Conservation (phyloP, 2,797 vertebrate species). For the Apogon hyalosoma region DNA sequence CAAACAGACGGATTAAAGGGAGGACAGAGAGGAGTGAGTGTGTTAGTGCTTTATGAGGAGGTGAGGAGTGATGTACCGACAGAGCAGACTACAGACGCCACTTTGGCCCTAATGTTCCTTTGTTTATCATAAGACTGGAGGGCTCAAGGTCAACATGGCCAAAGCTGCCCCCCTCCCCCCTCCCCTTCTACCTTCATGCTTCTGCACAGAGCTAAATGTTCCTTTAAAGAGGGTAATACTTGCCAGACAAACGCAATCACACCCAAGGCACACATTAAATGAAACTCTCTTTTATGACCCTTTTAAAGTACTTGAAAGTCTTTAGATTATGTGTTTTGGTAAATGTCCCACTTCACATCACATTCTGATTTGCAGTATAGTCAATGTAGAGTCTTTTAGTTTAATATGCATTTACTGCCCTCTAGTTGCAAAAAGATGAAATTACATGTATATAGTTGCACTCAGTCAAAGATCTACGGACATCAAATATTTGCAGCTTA, state of each 20-base stretch:
- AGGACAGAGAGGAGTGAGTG: slow-evolving; percentile 37
- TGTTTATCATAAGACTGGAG: slow-evolving; percentile 47
- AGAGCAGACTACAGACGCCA: slow-evolving; percentile 53
- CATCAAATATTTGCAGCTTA: too few relatives aligned
- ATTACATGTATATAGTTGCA: too few relatives aligned
- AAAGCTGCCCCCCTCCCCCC: not conserved
- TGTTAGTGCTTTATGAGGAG: slow-evolving; percentile 51
- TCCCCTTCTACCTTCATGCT: slow-evolving; percentile 35
- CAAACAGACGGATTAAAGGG: slow-evolving; percentile 14
- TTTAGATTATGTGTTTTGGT: slow-evolving; percentile 15
- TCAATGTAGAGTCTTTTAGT: not conserved
- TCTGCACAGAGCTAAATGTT: slow-evolving; percentile 45
- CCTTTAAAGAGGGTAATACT: slow-evolving; percentile 35
- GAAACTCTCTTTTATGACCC: not conserved
- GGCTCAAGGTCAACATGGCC: slow-evolving; percentile 57
- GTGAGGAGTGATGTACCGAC: slow-evolving; percentile 65
- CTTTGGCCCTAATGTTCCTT: slow-evolving; percentile 46
- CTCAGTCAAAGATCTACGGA: too few relatives aligned
- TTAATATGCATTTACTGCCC: slow-evolving; percentile 47
- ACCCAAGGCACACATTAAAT: slow-evolving; percentile 12
- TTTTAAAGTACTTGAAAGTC: slow-evolving; percentile 44
- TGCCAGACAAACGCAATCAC: slow-evolving; percentile 1
- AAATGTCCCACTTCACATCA: slow-evolving; percentile 23
- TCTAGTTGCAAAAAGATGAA: slow-evolving; percentile 48
- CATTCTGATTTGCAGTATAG: slow-evolving; percentile 23